Evolutionary conservation across 2,797 vertebrate species (phyloP).

Genomic region (Poecile montanus): DNA sequence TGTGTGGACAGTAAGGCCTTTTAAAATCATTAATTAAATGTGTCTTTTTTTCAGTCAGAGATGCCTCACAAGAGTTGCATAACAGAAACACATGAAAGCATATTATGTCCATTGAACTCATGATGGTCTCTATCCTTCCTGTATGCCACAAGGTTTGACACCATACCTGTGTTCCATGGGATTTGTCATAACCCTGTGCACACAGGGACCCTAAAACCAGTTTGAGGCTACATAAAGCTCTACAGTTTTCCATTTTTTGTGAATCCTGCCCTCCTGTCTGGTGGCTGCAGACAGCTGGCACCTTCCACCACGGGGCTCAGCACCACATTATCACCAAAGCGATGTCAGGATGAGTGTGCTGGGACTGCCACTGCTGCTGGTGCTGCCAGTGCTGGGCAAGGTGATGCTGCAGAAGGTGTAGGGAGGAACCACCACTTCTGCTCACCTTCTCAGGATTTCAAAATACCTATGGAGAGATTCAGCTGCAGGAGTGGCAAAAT

Average conservation of each 20-base stretch:
- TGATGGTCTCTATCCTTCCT: neutral
- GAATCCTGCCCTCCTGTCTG: neutral
- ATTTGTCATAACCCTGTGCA: neutral
- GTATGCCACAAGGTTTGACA: neutral
- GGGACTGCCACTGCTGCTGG: fast-evolving
- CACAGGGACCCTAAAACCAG: neutral
- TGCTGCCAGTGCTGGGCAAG: neutral
- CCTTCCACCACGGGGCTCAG: neutral
- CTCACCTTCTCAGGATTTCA: neutral
- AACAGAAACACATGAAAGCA: neutral
- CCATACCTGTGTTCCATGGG: fast-evolving
- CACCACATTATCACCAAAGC: fast-evolving
- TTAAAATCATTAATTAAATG: neutral
- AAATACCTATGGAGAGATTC: neutral
- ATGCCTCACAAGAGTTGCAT: neutral
- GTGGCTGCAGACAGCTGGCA: neutral
- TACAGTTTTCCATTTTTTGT: neutral
- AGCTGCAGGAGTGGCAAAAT: neutral
- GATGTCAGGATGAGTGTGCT: fast-evolving
- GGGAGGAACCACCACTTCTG: neutral
- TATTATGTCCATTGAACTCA: neutral
- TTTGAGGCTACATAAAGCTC: neutral
- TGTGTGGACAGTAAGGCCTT: neutral
- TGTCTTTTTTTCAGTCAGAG: neutral
- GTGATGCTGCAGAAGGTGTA: neutral